Percentiles rank a stretch among this genome's conserved stretches.
Conservation (phyloP, 92 coral and sea anemone genomes). For the Umimayanthus chanpuru region DNA sequence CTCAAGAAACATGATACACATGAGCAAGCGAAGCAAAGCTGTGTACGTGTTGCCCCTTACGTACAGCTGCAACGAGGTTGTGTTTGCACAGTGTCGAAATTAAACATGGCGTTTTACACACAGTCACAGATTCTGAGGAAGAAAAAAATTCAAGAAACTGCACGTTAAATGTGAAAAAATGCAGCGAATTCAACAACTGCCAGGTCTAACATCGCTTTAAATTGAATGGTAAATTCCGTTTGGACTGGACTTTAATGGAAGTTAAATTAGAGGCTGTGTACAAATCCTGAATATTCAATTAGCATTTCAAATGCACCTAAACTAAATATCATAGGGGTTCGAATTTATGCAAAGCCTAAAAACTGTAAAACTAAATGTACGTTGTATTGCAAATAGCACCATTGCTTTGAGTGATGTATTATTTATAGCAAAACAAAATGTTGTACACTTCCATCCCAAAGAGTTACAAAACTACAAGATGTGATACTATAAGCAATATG, state of each 20-base stretch:
- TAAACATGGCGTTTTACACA: not conserved
- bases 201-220: not conserved
- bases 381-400: not conserved
- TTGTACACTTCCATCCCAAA: not conserved
- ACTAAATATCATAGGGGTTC: not conserved
- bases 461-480: not conserved
- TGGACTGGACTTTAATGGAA: not conserved
- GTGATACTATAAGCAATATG: not conserved
- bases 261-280: not conserved
- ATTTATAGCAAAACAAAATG: not conserved
- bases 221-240: not conserved
- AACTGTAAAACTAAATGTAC: not conserved
- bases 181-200: not conserved
- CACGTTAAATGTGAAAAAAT: not conserved
- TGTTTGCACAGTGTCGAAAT: not conserved
- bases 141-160: not conserved
- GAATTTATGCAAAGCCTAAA: conserved; percentile 20
- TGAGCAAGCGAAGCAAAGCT: not conserved
- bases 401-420: not conserved
- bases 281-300: not conserved
- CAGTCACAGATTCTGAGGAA: not conserved
- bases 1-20: not conserved
- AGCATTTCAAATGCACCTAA: conserved; percentile 12
- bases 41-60: not conserved
- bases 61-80: not conserved